Percentiles rank a stretch among this genome's conserved stretches.
Conservation (phyloP, 2,888 invertebrate species). For the Lithodes maja region DNA sequence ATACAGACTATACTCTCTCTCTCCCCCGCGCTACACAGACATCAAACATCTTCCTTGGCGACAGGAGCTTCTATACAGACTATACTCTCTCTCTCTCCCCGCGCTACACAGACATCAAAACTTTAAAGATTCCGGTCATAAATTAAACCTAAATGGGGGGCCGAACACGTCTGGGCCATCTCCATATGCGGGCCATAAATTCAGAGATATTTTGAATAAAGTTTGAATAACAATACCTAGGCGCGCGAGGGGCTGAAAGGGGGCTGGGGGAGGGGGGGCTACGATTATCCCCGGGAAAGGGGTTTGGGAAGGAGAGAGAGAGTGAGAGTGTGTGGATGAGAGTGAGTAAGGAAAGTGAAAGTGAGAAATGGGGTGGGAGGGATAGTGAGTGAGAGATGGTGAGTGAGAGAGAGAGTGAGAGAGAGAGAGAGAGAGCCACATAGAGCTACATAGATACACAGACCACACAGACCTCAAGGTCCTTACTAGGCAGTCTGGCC, state of each 20-base stretch:
- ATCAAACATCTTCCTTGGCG: background rate
- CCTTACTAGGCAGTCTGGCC: too few species aligned
- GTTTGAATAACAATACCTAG: conserved; percentile 67
- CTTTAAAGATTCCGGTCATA: conserved; percentile 60
- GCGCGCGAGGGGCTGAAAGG: conserved; percentile 32
- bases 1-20: background rate
- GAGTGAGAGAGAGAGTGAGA: too few species aligned
- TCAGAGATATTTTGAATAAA: conserved; percentile 69
- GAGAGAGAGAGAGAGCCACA: too few species aligned
- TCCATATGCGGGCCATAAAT: conserved; percentile 67
- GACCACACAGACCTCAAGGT: too few species aligned
- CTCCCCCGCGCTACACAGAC: too few species aligned
- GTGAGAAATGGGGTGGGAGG: too few species aligned
- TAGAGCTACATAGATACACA: too few species aligned
- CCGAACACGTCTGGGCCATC: conserved; percentile 64
- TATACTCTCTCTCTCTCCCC: background rate
- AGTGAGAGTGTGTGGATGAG: background rate
- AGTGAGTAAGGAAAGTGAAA: too few species aligned
- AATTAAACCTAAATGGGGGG: conserved; percentile 60
- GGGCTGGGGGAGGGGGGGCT: background rate
- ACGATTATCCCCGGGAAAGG: background rate
- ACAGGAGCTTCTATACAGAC: background rate
- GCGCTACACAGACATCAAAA: conserved; percentile 47
- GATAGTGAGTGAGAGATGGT: too few species aligned
- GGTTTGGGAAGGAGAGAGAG: background rate